Conservation (phyloP, 2,888 invertebrate genomes). For the Caenorhabditis parvicauda region DNA sequence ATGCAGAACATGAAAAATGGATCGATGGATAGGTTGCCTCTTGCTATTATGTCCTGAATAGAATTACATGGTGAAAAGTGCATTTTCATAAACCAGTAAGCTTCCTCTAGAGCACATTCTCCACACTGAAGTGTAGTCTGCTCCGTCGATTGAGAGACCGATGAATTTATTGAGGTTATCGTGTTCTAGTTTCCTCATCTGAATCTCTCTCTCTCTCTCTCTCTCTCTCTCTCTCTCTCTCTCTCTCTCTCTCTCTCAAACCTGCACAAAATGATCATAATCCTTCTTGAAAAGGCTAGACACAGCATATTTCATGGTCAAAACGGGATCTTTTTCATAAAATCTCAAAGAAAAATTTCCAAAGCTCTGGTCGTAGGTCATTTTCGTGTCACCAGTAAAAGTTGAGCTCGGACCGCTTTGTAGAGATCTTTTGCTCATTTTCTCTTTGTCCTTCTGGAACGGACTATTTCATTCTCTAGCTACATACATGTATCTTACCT, state of each 20-base stretch:
- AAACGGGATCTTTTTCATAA: constrained; percentile 32
- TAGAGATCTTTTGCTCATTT: constrained; percentile 31
- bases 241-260: background rate
- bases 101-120: constrained; percentile 49
- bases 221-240: background rate
- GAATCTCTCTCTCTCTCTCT: no score
- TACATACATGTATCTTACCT: background rate
- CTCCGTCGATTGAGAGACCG: constrained; percentile 52
- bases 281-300: constrained; percentile 21
- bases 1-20: constrained; percentile 47
- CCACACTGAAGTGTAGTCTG: constrained; percentile 48
- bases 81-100: constrained; percentile 30
- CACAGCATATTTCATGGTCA: constrained; percentile 32
- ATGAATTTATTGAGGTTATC: constrained; percentile 58
- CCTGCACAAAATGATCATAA: constrained; percentile 30
- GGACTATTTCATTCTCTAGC: background rate
- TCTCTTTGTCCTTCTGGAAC: constrained; percentile 13
- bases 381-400: constrained; percentile 28
- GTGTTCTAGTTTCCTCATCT: constrained; percentile 54
- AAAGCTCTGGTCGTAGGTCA: constrained; percentile 28
- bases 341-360: constrained; percentile 23
- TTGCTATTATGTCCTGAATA: constrained; percentile 39
- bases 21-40: constrained; percentile 44
- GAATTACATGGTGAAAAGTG: background rate
- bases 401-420: constrained; percentile 36